A percentile compares a stretch with the other conserved stretches of the same genome.
These are phyloP conservation scores for Caenorhabditis wallacei DNA, from an alignment of 2,888 invertebrate genomes.

Conservation along the genomic window DNA sequence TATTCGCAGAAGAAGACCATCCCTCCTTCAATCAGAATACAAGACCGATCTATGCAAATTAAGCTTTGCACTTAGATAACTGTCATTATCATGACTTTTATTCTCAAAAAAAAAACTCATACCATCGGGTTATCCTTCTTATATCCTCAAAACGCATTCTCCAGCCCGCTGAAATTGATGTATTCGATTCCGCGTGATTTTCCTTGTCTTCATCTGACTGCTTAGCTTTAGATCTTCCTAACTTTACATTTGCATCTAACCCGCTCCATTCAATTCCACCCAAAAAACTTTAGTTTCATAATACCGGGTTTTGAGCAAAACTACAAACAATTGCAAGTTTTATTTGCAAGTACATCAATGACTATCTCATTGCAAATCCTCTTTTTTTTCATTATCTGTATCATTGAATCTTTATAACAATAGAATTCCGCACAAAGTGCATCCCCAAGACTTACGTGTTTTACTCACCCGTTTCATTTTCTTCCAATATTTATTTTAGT, in stretches of 20 bases:
- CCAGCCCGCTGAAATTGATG: conserved; percentile 40
- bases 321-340: conserved; percentile 37
- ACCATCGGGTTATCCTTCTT: conserved; percentile 48
- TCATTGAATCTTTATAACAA: conserved; percentile 19
- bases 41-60: conserved; percentile 60
- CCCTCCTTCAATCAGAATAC: conserved; percentile 50
- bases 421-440: conserved; percentile 59
- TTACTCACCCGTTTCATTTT: conserved; percentile 35
- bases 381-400: conserved; percentile 33
- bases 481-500: conserved; percentile 46
- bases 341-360: conserved; percentile 20
- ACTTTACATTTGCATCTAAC: conserved; percentile 47
- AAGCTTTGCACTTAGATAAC: background rate
- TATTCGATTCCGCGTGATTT: conserved; percentile 39
- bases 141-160: conserved; percentile 40
- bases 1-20: conserved; percentile 62
- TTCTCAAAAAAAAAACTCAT: conserved; percentile 34
- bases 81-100: conserved; percentile 22
- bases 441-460: conserved; percentile 38
- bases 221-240: conserved; percentile 54
- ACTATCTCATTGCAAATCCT: background rate
- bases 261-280: background rate
- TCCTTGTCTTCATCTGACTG: conserved; percentile 18
- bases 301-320: conserved; percentile 37
- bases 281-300: conserved; percentile 33